phyloP scores from a whole-genome alignment of 1,140 invertebrate species.

The Aphidius gifuensis region DNA sequence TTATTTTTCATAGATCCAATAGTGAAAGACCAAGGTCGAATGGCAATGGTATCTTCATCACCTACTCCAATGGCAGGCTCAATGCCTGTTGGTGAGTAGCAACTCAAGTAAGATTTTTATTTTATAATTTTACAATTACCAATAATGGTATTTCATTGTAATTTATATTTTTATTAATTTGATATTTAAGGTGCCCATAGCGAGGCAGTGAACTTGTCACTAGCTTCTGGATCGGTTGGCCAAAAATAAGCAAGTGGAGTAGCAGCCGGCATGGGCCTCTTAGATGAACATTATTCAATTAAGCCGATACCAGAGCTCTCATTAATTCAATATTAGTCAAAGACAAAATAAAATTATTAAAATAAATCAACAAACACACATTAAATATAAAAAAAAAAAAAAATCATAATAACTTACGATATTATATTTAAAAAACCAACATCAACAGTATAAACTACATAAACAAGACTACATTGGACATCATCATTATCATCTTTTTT shows the following conservation, averaged over 20 bases:
- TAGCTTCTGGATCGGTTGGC: slow-evolving; percentile 23
- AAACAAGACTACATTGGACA: slow-evolving; percentile 13
- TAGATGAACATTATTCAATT: slow-evolving; percentile 22
- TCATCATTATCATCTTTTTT: slow-evolving; percentile 18
- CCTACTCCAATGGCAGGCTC: slow-evolving; percentile 69
- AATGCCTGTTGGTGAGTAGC: slow-evolving; percentile 67
- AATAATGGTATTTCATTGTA: not conserved
- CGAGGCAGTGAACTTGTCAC: slow-evolving; percentile 23
- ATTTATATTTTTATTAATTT: not conserved
- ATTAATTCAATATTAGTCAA: slow-evolving; percentile 27
- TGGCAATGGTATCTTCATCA: slow-evolving; percentile 59
- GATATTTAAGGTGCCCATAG: slow-evolving; percentile 20
- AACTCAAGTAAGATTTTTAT: slow-evolving; percentile 58
- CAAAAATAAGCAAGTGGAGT: slow-evolving; percentile 23
- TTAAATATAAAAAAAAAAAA: slow-evolving; percentile 11
- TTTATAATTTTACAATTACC: slow-evolving; percentile 17
- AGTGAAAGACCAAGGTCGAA: slow-evolving; percentile 81
- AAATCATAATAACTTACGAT: slow-evolving; percentile 1
- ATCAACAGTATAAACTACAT: slow-evolving; percentile 3
- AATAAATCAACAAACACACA: not conserved
- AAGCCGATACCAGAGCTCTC: slow-evolving; percentile 25
- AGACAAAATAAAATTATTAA: slow-evolving; percentile 13
- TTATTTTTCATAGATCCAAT: slow-evolving; percentile 71
- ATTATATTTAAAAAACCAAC: no score
- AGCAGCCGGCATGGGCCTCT: slow-evolving; percentile 22